Evolutionary conservation across 1,140 invertebrate genomes (phyloP).

Genomic region (Diorhabda carinulata): DNA sequence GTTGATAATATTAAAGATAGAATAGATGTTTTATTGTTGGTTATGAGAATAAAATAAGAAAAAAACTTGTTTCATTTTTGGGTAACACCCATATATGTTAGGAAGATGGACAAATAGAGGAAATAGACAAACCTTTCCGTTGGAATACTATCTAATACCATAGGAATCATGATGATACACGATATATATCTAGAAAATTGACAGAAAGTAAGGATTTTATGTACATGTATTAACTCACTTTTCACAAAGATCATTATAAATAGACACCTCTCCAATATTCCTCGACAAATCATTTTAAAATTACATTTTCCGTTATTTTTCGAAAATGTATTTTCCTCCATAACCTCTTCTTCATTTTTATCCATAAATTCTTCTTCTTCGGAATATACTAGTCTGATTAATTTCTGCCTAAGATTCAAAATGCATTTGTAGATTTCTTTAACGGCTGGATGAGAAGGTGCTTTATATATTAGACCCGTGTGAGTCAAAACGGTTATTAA

Average conservation of each 20-base stretch:
- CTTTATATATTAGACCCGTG: conserved; percentile 45
- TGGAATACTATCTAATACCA: too few species aligned
- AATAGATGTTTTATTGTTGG: too few species aligned
- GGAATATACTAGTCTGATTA: conserved; percentile 35
- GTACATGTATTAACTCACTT: conserved; percentile 24
- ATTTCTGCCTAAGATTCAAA: conserved; percentile 34
- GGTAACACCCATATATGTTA: too few species aligned
- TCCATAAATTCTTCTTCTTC: conserved; percentile 23
- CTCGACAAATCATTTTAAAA: conserved; percentile 31
- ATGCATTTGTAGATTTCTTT: conserved; percentile 38
- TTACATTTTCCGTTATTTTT: conserved; percentile 19
- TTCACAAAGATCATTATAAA: conserved; percentile 43
- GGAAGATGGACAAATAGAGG: too few species aligned
- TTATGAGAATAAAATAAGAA: too few species aligned
- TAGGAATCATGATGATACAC: too few species aligned
- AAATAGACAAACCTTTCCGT: too few species aligned
- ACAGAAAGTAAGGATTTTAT: too few species aligned
- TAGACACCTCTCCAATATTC: conserved; percentile 36
- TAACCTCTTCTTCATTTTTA: conserved; percentile 25
- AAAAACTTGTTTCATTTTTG: too few species aligned
- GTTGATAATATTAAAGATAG: too few species aligned
- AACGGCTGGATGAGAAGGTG: conserved; percentile 25
- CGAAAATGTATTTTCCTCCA: background rate
- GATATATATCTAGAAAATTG: too few species aligned
- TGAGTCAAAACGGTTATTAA: conserved; percentile 56